Evolutionary conservation across 2,888 invertebrate species (phyloP), one percentile per base, ranked within the genome.

Genomic region (Hirtodrosophila alboralis): DNA sequence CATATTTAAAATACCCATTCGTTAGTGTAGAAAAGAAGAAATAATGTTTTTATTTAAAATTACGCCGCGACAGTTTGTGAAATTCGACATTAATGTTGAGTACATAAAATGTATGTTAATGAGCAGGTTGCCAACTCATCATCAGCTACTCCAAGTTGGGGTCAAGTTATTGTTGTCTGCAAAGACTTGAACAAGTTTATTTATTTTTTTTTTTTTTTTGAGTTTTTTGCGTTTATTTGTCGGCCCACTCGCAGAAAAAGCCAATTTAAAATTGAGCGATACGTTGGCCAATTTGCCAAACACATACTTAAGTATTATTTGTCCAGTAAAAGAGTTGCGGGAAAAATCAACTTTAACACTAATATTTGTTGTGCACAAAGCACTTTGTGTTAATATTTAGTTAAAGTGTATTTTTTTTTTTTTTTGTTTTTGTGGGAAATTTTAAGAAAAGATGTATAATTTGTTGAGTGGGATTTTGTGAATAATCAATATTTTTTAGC

Each of bases 71-170:
- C 36, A 51, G 28, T 72, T 67, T 67, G 34, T 59, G 68, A 62
- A 72, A 72, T 73, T 62, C 23, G 13, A 53, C 68, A 67, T 73
- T 73, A 66, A 66, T 48, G 49, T 63, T 43, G 31, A 65, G 65
- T 64, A 66, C 66, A 37, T 28, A 6, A 54, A 74, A 65, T 69
- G 61, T 77, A 64, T 75, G 78, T 75, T 75, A 75, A 75, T 75
- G 78, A 47, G 34, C 28, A 21, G 27, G 38, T 49, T 49, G 58
- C 37, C 34, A 75, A 56, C 76, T 72, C 76, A 54, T 37, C 45
- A 72, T 51, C 23, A 23, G 23, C 23, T 23, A 2, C 23, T 23
- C 8, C 4, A 1, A 23, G 23, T 23, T 47, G 36, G 71, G 70
- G 75, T 74, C 70, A 69, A 64, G 37, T 58, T 51, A 33, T 53